Base-by-base conservation (phyloP, 2,888 invertebrate genomes). In the Saturnia pavonia region DNA sequence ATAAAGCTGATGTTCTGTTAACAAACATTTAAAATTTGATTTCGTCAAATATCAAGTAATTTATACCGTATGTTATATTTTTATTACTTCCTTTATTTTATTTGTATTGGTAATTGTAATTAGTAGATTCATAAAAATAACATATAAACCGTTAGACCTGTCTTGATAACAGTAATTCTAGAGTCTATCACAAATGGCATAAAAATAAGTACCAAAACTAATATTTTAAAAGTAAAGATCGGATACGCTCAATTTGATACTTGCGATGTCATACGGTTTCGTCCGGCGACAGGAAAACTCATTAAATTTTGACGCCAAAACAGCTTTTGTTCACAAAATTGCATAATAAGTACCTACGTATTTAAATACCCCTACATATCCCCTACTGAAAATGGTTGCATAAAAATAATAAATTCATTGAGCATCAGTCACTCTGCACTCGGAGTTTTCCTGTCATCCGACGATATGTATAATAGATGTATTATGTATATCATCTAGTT, bases 191-290 rank as follows among this genome's bases (percentile, higher is more conserved):
- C 27, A 63, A 63, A 27, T 60, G 7, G 11, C 27, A 9, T 60
- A 27, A 34, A 63, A 19, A 16, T 34, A 40, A 16, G 34, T 63
- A 63, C 63, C 34, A 34, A 40, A 27, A 40, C 7, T 16, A 19
- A 63, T 1, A 40, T 63, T 34, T 65, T 19, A 40, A 57, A 65
- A 40, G 1, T 65, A 65, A 40, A 16, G 7, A 65, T 34, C 34
- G 40, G 40, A 65, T 65, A 65, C 65, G 65, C 22, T 40, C 65
- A 65, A 40, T 65, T 65, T n/a, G 40, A 65, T 65, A 65, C 40
- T 65, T 40, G 40, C 40, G 34, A 40, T 65, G n/a, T 40, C 19
- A 40, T 2, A 40, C 9, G 12, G 16, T 25, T 1, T 27, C 57
- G 2, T 57, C 19, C 19, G 19, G 48, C 19, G 7, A 48, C 48